These are phyloP conservation scores for Glaucopsyche alexis DNA, from an alignment of 2,888 invertebrate genomes.

Conservation along the genomic window DNA sequence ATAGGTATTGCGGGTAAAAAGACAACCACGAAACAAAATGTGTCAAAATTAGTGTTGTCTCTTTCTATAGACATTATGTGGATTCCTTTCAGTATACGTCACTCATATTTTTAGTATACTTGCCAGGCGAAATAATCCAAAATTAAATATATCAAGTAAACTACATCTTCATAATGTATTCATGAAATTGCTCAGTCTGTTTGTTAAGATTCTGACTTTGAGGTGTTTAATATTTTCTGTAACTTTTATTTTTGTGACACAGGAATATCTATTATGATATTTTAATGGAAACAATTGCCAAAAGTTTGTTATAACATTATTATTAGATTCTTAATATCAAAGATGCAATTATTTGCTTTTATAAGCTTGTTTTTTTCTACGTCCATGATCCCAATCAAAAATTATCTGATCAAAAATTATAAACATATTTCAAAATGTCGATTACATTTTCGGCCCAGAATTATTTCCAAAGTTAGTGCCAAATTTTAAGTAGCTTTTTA, in stretches of 20 bases:
- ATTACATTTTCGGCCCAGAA: background rate
- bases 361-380: background rate
- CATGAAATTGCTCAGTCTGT: background rate
- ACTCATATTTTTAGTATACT: background rate
- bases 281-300: background rate
- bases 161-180: background rate
- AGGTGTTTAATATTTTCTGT: background rate
- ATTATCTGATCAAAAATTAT: background rate
- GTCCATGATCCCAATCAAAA: background rate
- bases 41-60: too few relatives aligned
- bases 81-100: background rate
- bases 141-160: too few relatives aligned
- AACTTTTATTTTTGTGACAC: background rate
- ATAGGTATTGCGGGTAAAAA: too few relatives aligned
- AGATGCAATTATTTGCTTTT: background rate
- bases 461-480: constrained; percentile 37
- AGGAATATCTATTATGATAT: background rate
- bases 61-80: too few relatives aligned
- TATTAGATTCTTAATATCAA: background rate
- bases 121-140: too few relatives aligned
- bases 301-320: background rate
- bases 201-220: background rate
- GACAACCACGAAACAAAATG: too few relatives aligned
- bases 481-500: constrained; percentile 42
- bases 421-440: background rate